Conservation (phyloP, 2,797 vertebrate species). For the Karalla daura region DNA sequence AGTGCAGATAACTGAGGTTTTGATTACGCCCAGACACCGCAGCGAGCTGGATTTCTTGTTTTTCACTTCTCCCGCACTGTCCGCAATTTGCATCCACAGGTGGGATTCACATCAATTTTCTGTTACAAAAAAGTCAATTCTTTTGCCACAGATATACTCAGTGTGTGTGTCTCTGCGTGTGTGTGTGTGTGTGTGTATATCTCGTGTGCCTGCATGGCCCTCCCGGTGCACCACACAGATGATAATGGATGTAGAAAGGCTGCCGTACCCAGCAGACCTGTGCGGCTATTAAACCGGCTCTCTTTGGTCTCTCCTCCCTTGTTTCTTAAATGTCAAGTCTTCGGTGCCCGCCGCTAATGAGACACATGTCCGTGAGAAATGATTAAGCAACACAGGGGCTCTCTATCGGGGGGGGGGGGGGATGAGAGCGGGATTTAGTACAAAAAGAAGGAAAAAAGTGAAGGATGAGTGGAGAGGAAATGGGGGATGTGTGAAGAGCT, state of each 20-base stretch:
- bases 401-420: conserved; percentile 34
- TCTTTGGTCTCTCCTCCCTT: conserved; percentile 18
- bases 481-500: conserved; percentile 19
- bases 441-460: conserved; percentile 29
- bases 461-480: conserved; percentile 32
- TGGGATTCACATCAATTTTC: not conserved
- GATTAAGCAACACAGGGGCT: conserved; percentile 53
- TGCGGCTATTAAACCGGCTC: conserved; percentile 28
- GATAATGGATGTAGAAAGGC: conserved; percentile 58
- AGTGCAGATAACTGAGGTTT: not conserved
- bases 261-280: conserved; percentile 43
- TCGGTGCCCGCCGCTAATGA: conserved; percentile 63
- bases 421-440: conserved; percentile 40
- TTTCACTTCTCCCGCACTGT: not conserved
- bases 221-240: conserved; percentile 52
- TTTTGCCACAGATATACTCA: not conserved
- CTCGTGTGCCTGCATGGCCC: conserved; percentile 21
- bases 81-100: not conserved
- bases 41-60: not conserved
- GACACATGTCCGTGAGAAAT: conserved; percentile 62
- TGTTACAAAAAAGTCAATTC: not conserved
- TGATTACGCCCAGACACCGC: not conserved
- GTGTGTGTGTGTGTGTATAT: conserved; percentile 22
- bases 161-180: conserved; percentile 20
- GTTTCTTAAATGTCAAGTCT: conserved; percentile 80